These are phyloP conservation scores for Syngnathus scovelli DNA, from an alignment of 2,113 vertebrate genomes.

Conservation along the genomic window DNA sequence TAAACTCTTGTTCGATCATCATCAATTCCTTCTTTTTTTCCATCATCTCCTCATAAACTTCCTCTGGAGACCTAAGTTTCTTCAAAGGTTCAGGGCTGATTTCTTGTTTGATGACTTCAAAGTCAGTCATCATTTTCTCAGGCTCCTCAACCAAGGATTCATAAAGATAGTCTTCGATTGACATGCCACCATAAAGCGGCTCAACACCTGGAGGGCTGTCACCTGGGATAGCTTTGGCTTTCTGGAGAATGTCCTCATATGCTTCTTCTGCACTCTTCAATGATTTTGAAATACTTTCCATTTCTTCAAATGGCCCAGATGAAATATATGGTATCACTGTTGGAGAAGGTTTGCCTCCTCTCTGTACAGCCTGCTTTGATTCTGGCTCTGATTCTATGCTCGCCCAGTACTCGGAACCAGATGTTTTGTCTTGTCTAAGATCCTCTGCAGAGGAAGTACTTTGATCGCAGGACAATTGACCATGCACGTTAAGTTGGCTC, in stretches of 20 bases:
- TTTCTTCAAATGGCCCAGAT: conserved; percentile 74
- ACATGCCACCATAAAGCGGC: conserved; percentile 91
- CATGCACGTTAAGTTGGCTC: conserved; percentile 76
- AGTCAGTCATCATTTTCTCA: conserved; percentile 63
- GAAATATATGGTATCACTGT: conserved; percentile 74
- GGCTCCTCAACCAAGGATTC: conserved; percentile 88
- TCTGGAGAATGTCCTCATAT: conserved; percentile 92
- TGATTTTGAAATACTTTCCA: conserved; percentile 53
- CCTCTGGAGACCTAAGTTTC: conserved; percentile 77
- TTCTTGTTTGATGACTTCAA: conserved; percentile 50
- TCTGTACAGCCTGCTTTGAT: conserved; percentile 60
- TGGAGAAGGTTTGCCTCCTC: conserved; percentile 73
- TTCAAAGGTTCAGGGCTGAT: conserved; percentile 53
- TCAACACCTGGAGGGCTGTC: conserved; percentile 89
- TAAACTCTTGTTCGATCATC: conserved; percentile 78
- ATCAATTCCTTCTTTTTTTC: conserved; percentile 76
- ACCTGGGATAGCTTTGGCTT: conserved; percentile 75
- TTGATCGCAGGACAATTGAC: conserved; percentile 76
- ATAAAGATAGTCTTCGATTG: conserved; percentile 97
- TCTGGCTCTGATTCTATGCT: conserved; percentile 86
- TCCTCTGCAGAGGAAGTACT: conserved; percentile 83
- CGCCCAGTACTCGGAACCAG: conserved; percentile 85
- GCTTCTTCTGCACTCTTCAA: conserved; percentile 88
- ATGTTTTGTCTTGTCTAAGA: conserved; percentile 78
- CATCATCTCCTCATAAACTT: conserved; percentile 83